Conservation (phyloP, 2,797 vertebrate genomes). For the Darevskia nairensis region DNA sequence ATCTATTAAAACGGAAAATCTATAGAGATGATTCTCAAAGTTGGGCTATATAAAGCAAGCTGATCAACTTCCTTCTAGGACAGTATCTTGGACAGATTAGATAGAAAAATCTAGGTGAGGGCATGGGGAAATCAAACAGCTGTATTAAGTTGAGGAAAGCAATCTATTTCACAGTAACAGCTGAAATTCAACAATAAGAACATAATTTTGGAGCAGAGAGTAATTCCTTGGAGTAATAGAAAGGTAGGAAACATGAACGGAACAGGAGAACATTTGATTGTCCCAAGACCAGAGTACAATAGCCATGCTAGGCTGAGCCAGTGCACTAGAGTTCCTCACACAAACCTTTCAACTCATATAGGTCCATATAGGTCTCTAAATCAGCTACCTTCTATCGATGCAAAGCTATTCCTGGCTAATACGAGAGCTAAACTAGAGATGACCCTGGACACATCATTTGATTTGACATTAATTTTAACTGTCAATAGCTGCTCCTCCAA, state of each 20-base stretch:
- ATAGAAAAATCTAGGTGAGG: conserved; percentile 6
- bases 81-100: conserved; percentile 15
- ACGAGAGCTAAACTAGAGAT: neutral
- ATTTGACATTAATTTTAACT: no score
- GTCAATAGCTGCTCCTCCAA: no score
- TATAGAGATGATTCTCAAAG: neutral
- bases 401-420: neutral
- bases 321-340: neutral
- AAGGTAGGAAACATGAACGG: conserved; percentile 21
- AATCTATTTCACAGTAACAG: conserved; percentile 25
- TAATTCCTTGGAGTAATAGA: conserved; percentile 8
- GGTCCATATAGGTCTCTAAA: neutral
- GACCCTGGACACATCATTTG: no score
- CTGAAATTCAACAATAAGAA: neutral
- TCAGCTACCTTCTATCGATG: neutral
- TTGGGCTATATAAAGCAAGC: conserved; percentile 3
- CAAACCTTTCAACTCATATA: neutral
- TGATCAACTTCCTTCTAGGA: conserved; percentile 8
- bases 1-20: neutral
- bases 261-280: conserved; percentile 2
- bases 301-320: neutral
- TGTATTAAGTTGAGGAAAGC: conserved; percentile 20
- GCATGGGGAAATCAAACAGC: conserved; percentile 1
- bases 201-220: conserved; percentile 3
- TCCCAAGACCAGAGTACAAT: neutral